These are phyloP conservation scores for Sericinus montela DNA, from an alignment of 2,888 invertebrate species.

Conservation along the genomic window DNA sequence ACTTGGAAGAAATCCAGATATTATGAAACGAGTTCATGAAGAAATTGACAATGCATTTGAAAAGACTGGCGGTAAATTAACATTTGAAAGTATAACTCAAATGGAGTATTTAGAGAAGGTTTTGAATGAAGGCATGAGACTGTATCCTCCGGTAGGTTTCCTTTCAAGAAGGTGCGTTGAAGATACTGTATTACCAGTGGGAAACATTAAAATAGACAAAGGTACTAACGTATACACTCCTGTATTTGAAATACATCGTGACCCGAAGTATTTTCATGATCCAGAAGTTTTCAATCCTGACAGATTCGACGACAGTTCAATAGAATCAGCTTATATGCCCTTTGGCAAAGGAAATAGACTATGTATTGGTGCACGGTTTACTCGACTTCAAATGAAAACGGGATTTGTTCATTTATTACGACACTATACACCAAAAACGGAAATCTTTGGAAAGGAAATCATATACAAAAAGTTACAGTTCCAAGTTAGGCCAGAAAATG, in stretches of 20 bases:
- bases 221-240: slow-evolving; percentile 47
- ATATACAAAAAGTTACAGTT: slow-evolving; percentile 33
- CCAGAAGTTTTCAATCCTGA: slow-evolving; percentile 65
- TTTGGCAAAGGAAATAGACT: slow-evolving; percentile 65
- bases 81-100: slow-evolving; percentile 38
- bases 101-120: slow-evolving; percentile 52
- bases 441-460: slow-evolving; percentile 19
- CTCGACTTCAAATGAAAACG: slow-evolving; percentile 39
- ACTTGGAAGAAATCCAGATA: slow-evolving; percentile 46
- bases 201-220: slow-evolving; percentile 47
- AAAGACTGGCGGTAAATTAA: slow-evolving; percentile 34
- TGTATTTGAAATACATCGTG: slow-evolving; percentile 52
- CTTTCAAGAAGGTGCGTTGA: slow-evolving; percentile 37
- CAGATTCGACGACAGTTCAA: slow-evolving; percentile 36
- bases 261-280: slow-evolving; percentile 56
- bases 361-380: slow-evolving; percentile 59
- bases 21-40: slow-evolving; percentile 42
- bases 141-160: slow-evolving; percentile 48
- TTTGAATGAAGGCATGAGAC: slow-evolving; percentile 41
- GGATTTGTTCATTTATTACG: slow-evolving; percentile 26
- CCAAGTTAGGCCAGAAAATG: slow-evolving; percentile 39
- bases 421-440: slow-evolving; percentile 22
- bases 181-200: slow-evolving; percentile 45
- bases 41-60: slow-evolving; percentile 45
- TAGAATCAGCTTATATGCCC: slow-evolving; percentile 51